Evolutionary conservation across 2,113 vertebrate species (phyloP).

Genomic region (Rhabdornis inornatus): DNA sequence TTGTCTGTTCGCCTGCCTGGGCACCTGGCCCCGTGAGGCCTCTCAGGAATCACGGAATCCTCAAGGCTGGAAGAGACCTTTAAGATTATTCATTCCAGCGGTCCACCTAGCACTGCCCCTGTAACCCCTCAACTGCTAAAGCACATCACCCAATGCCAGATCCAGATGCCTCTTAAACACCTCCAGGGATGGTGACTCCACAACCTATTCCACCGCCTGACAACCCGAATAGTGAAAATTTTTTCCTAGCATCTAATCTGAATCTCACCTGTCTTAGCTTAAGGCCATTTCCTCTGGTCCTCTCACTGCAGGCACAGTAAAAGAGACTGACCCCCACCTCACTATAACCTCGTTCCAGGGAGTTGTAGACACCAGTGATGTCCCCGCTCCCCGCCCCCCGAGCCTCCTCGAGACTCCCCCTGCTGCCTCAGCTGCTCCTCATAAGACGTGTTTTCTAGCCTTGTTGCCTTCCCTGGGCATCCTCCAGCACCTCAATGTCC

Average conservation of each 20-base stretch:
- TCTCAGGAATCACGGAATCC: neutral
- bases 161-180: neutral
- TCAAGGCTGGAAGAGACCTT: neutral
- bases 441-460: neutral
- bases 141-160: neutral
- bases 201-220: neutral
- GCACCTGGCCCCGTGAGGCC: neutral
- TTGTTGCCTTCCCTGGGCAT: neutral
- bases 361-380: neutral
- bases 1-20: rapidly evolving
- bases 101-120: neutral
- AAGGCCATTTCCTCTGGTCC: neutral
- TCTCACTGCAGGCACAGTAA: neutral
- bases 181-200: neutral
- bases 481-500: neutral
- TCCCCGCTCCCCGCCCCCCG: too few relatives aligned
- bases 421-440: neutral
- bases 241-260: neutral
- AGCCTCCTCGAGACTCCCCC: neutral
- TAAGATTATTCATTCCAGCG: neutral
- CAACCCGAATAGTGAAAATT: rapidly evolving
- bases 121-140: neutral
- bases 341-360: neutral
- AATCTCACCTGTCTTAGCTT: neutral
- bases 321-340: neutral